Base-by-base conservation (phyloP, 2,797 vertebrate species). In the Ceyx erithaca region DNA sequence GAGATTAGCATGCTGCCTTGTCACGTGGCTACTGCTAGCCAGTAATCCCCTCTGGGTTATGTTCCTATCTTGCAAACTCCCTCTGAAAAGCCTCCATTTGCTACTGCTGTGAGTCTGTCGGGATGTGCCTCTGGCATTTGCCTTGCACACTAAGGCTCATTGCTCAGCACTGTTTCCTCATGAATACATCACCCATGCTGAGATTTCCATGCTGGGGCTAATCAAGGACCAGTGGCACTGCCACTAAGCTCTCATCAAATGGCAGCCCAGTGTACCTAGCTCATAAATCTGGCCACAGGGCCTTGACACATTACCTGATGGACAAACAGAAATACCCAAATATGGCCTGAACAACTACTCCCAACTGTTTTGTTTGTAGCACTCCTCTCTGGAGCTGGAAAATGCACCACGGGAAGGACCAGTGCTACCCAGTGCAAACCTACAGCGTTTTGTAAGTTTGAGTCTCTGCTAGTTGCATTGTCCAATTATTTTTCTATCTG, bases 91-190 rank as follows among this genome's bases (percentile, higher is more conserved):
- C 28, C 18, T 70, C 22, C 22, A 6, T 49, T 93, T 64, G 75
- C 59, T 76, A 6, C 85, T 57, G 59, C 75, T 80, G 80, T 57
- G 51, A 23, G 19, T 61, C 45, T 62, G 23, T 52, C 54, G 22
- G 68, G 52, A 67, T 77, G 22, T 73, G 86, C 90, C 84, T 76
- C 59, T 79, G 83, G 92, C 88, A 79, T 64, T 72, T 54, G 57
- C 79, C 57, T 91, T 66, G 22, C 59, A 46, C 15, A 43, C 28
- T 59, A 77, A 67, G 78, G 83, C 90, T 94, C 92, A 88, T 64
- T 87, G 92, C 78, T 87, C 66, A 76, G 76, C 80, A 87, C 57
- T 62, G 33, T 69, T 92, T 85, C 67, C 79, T 91, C 76, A 71
- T 71, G 25, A 68, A 54, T 30, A 87, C 26, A 85, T 62, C 85